phyloP scores from a whole-genome alignment of 2,797 vertebrate species.

The Leuciscus waleckii region DNA sequence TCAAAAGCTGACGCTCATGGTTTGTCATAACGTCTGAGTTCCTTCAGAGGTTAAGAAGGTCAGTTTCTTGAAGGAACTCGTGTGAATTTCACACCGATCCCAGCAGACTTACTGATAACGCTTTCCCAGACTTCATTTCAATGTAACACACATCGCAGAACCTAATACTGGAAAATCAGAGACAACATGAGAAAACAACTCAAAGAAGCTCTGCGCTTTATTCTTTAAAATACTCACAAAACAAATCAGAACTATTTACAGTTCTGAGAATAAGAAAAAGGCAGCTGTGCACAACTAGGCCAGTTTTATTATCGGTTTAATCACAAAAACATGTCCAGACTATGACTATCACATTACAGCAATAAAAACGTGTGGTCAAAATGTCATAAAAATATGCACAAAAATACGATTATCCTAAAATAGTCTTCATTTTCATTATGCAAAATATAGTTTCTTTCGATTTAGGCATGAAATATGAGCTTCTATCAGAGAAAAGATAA shows the following conservation, averaged over 20 bases:
- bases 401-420: not conserved
- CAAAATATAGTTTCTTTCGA: not conserved
- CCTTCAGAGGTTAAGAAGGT: slow-evolving; percentile 19
- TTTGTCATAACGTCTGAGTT: not conserved
- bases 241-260: not conserved
- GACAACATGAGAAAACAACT: not conserved
- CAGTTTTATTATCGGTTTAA: not conserved
- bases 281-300: not conserved
- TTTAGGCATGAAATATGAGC: not conserved
- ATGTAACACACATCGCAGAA: not conserved
- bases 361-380: not conserved
- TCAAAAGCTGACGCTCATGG: slow-evolving; percentile 30
- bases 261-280: not conserved
- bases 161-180: not conserved
- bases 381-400: not conserved
- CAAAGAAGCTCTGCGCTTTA: not conserved
- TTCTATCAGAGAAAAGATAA: not conserved
- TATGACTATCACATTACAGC: not conserved
- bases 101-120: not conserved
- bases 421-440: not conserved
- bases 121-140: not conserved
- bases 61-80: not conserved
- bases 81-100: not conserved
- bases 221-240: not conserved
- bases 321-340: not conserved